phyloP scores from a whole-genome alignment of 1,140 invertebrate species.

The Diuraphis noxia region DNA sequence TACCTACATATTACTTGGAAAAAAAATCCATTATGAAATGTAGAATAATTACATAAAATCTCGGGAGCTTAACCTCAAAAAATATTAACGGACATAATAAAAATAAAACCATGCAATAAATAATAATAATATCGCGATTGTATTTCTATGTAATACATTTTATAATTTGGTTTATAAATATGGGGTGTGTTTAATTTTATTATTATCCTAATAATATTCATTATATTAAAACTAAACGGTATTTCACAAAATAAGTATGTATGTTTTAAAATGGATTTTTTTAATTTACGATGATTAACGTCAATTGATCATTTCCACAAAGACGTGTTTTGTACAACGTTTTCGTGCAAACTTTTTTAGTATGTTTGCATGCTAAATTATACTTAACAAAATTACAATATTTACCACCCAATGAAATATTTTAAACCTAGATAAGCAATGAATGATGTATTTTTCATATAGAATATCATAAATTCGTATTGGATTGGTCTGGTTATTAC shows the following conservation, averaged over 20 bases:
- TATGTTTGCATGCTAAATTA: neutral
- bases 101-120: neutral
- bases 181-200: neutral
- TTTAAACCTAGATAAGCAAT: neutral
- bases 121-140: neutral
- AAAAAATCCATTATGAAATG: neutral
- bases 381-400: neutral
- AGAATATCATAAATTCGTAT: neutral
- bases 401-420: neutral
- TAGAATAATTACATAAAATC: neutral
- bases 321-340: neutral
- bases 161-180: neutral
- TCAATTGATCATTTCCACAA: neutral
- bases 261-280: neutral
- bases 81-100: neutral
- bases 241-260: neutral
- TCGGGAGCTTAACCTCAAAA: neutral
- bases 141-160: neutral
- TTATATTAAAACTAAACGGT: neutral
- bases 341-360: neutral
- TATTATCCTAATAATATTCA: neutral
- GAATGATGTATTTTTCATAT: neutral
- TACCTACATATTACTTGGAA: too few species aligned
- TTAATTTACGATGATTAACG: neutral
- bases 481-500: neutral